Conservation (phyloP, 92 coral and sea anemone species). For the Pocillopora grandis region DNA sequence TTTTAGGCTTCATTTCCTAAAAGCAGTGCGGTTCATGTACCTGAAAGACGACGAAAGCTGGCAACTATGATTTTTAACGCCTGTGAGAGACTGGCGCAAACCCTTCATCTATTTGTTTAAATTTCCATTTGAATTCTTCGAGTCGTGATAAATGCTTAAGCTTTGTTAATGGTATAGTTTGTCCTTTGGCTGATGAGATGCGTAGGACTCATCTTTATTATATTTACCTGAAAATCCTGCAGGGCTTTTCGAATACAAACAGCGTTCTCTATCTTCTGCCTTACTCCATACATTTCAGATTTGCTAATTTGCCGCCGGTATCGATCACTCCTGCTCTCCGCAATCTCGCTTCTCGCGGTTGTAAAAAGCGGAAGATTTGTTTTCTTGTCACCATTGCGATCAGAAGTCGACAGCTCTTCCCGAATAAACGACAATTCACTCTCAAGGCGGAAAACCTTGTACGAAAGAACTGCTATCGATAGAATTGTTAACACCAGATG, state of each 20-base stretch:
- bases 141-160: too few species aligned
- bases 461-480: constrained; percentile 10
- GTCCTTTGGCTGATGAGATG: too few species aligned
- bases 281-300: neutral
- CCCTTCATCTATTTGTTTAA: too few species aligned
- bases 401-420: neutral
- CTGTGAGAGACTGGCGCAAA: too few species aligned
- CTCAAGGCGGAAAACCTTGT: constrained; percentile 22
- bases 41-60: too few species aligned
- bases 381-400: neutral
- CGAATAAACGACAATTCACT: constrained; percentile 21
- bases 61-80: too few species aligned
- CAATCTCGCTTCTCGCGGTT: neutral
- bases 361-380: neutral
- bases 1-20: too few species aligned
- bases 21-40: too few species aligned
- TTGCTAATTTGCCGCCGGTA: neutral
- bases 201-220: neutral
- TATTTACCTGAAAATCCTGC: constrained; percentile 6
- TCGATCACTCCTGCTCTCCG: neutral
- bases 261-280: neutral
- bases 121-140: too few species aligned
- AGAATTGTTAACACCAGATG: constrained; percentile 24
- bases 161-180: too few species aligned
- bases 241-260: neutral